Evolutionary conservation across 2,888 invertebrate species (phyloP).

Genomic region (Rhyacophila evoluta): DNA sequence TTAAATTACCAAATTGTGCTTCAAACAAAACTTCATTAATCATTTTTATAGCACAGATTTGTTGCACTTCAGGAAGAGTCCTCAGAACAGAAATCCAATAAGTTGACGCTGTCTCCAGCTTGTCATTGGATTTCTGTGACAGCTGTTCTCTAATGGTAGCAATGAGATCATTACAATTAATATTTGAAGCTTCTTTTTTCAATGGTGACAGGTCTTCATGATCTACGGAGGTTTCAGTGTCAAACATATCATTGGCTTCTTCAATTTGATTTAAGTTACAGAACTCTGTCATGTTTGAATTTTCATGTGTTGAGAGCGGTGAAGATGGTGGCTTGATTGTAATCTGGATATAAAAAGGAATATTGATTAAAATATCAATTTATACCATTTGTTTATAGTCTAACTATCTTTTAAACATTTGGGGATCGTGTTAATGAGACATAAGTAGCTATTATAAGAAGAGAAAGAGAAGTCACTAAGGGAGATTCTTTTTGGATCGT

Average conservation of each 20-base stretch:
- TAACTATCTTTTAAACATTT: too few relatives aligned
- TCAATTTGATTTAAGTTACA: background rate
- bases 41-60: background rate
- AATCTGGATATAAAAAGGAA: too few relatives aligned
- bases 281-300: background rate
- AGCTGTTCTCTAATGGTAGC: background rate
- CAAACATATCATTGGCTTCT: background rate
- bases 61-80: background rate
- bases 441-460: too few relatives aligned
- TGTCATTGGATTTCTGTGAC: background rate
- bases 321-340: background rate
- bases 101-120: background rate
- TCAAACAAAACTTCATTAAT: background rate
- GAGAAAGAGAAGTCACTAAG: too few relatives aligned
- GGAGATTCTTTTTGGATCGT: too few relatives aligned
- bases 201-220: background rate
- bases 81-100: background rate
- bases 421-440: too few relatives aligned
- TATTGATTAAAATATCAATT: too few relatives aligned
- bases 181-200: background rate
- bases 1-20: constrained; percentile 7
- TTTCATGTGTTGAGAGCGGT: background rate
- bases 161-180: background rate
- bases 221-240: background rate
- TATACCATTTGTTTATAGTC: too few relatives aligned